Percentiles rank a stretch among this genome's conserved stretches.
Evolutionary conservation across 2,113 vertebrate genomes (phyloP).

Genomic region (Oncorhynchus mykiss): DNA sequence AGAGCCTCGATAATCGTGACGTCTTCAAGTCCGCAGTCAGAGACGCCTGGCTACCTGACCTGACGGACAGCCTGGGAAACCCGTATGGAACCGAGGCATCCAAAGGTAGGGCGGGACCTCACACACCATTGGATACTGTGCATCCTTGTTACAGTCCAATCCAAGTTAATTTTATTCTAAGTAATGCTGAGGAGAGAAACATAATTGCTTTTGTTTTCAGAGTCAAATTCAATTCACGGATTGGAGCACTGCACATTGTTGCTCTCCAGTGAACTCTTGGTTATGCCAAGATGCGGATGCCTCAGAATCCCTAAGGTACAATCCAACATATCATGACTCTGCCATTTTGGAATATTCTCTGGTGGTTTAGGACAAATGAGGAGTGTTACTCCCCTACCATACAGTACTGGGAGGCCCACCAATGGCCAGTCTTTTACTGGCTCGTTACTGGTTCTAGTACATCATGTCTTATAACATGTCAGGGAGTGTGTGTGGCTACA

Average conservation of each 20-base stretch:
- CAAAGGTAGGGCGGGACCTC: slow-evolving; percentile 79
- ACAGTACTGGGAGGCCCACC: slow-evolving; percentile 55
- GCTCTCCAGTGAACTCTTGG: no score
- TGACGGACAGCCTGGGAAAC: slow-evolving; percentile 81
- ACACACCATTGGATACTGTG: not conserved
- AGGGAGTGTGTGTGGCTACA: not conserved
- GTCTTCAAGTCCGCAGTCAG: slow-evolving; percentile 90
- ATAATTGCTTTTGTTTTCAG: no score
- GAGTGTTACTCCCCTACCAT: slow-evolving; percentile 47
- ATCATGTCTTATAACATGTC: slow-evolving; percentile 11
- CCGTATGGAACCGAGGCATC: slow-evolving; percentile 88
- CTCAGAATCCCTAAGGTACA: no score
- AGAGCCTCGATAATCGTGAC: slow-evolving; percentile 83
- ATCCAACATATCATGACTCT: no score
- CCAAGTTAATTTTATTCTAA: not conserved
- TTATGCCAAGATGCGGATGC: no score
- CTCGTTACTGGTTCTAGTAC: slow-evolving; percentile 58
- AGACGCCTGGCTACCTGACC: slow-evolving; percentile 89
- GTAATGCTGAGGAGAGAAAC: not conserved
- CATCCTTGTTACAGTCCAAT: not conserved
- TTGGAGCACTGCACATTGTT: no score
- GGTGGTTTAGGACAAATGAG: not conserved
- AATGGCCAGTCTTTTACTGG: slow-evolving; percentile 44
- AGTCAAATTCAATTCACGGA: no score
- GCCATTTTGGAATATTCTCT: not conserved